These are phyloP conservation scores for Lacerta viridis DNA, from an alignment of 2,797 vertebrate genomes.

Conservation along the genomic window DNA sequence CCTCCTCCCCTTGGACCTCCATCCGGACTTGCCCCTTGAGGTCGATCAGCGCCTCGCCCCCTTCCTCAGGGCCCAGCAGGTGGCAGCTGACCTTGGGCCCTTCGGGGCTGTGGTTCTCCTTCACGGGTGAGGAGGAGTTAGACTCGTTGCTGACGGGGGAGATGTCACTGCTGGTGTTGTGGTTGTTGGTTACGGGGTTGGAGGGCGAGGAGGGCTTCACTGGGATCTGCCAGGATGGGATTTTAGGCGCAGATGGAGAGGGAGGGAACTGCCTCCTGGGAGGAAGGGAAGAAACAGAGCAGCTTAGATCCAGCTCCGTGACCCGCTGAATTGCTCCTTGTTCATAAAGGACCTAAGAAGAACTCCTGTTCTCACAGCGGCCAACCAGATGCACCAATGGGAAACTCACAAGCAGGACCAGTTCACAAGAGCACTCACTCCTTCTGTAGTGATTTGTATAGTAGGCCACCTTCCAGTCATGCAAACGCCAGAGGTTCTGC, in stretches of 20 bases:
- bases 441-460: too few relatives aligned
- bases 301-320: not conserved
- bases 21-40: slow-evolving; percentile 92
- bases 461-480: too few relatives aligned
- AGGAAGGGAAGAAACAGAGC: not conserved
- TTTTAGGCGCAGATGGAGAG: slow-evolving; percentile 92
- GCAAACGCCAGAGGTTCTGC: too few relatives aligned
- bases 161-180: slow-evolving; percentile 98
- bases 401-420: too few relatives aligned
- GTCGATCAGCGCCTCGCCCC: slow-evolving; percentile 78
- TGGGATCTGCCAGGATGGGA: slow-evolving; percentile 97
- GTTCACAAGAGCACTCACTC: too few relatives aligned
- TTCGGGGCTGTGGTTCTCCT: slow-evolving; percentile 90
- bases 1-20: slow-evolving; percentile 95
- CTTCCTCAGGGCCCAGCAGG: slow-evolving; percentile 80
- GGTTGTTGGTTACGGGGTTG: slow-evolving; percentile 83
- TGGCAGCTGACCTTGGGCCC: slow-evolving; percentile 83
- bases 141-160: slow-evolving; percentile 96
- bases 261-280: slow-evolving; percentile 95
- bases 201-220: slow-evolving; percentile 88
- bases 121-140: slow-evolving; percentile 87
- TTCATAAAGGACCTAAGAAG: too few relatives aligned
- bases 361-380: too few relatives aligned
- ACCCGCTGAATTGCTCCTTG: too few relatives aligned
- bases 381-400: too few relatives aligned